Evolutionary conservation across 2,113 vertebrate species (phyloP).

Genomic region (Labeo catla): DNA sequence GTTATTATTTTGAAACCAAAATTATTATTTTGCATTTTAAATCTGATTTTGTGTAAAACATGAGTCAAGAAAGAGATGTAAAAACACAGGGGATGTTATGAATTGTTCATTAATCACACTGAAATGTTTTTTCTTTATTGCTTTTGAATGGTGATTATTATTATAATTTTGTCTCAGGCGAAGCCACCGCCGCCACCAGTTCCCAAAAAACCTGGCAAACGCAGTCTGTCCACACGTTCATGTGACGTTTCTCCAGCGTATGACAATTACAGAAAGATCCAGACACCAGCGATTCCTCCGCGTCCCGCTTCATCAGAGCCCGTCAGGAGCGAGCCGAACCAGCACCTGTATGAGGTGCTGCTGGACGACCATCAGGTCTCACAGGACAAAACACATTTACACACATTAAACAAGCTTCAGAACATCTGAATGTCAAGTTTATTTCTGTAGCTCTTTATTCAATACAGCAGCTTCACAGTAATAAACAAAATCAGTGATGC

Average conservation of each 20-base stretch:
- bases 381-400: no score
- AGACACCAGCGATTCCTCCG: neutral
- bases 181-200: neutral
- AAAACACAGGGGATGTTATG: neutral
- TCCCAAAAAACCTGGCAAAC: neutral
- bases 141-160: neutral
- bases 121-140: neutral
- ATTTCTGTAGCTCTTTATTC: no score
- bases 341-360: neutral
- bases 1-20: no score
- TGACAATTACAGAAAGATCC: neutral
- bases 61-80: neutral
- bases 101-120: no score
- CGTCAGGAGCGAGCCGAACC: neutral
- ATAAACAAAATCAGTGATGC: no score
- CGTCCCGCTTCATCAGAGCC: neutral
- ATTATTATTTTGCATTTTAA: no score
- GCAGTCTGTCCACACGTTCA: neutral
- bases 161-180: neutral
- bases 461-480: no score
- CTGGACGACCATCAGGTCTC: neutral
- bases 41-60: no score
- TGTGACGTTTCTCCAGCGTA: neutral
- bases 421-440: no score
- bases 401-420: no score